phyloP scores from a whole-genome alignment of 2,888 invertebrate genomes.

The Ischnura elegans region DNA sequence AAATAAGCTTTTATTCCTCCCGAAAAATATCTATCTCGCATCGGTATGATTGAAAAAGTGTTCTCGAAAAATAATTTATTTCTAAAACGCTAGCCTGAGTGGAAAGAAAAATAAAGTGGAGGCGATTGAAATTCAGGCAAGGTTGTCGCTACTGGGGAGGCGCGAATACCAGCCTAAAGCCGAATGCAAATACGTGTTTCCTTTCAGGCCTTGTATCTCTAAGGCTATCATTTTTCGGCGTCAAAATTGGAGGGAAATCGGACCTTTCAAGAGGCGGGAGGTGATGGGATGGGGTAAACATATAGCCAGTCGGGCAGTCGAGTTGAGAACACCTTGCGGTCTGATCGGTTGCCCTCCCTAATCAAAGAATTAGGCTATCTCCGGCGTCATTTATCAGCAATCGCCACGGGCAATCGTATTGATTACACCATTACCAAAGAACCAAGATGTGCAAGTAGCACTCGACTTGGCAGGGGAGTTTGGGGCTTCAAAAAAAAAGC shows the following conservation, averaged over 20 bases:
- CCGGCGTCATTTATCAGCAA: neutral
- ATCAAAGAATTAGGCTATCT: neutral
- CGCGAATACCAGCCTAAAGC: neutral
- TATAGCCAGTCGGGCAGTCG: neutral
- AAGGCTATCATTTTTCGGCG: conserved; percentile 19
- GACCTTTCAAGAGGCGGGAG: neutral
- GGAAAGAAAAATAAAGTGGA: neutral
- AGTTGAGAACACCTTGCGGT: conserved; percentile 16
- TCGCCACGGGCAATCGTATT: neutral
- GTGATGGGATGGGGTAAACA: neutral
- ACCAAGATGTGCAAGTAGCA: neutral
- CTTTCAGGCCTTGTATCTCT: neutral
- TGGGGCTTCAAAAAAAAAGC: neutral
- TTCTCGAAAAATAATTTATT: neutral
- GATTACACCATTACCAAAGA: neutral
- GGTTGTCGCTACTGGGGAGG: neutral
- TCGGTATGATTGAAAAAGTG: too few species aligned
- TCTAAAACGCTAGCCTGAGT: neutral
- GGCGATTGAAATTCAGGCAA: neutral
- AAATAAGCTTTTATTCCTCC: too few species aligned
- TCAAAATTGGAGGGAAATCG: conserved; percentile 2
- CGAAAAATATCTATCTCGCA: too few species aligned
- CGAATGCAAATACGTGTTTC: neutral
- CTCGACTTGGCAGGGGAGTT: neutral
- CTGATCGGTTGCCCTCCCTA: neutral